Evolutionary conservation across 2,113 vertebrate genomes (phyloP).

Genomic region (Scomber japonicus): DNA sequence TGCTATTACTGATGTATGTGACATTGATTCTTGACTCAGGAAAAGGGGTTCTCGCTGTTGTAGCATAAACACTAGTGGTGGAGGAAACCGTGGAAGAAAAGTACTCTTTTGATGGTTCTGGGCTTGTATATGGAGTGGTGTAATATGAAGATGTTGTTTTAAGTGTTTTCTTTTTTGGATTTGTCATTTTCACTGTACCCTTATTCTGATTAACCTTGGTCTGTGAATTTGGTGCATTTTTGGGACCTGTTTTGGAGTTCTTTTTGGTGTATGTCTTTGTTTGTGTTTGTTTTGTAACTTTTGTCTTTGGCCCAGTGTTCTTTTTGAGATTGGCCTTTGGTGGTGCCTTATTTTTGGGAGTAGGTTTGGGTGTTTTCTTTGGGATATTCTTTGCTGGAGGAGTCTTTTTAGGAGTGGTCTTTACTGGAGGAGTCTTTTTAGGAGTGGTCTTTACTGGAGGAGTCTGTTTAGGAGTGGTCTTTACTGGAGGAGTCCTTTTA

Average conservation of each 20-base stretch:
- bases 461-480: background rate
- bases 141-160: slow-evolving; percentile 1
- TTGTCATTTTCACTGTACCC: slow-evolving; percentile 36
- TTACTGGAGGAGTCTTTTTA: background rate
- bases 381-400: background rate
- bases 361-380: slow-evolving; percentile 18
- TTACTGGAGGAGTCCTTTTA: background rate
- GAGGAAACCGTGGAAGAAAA: slow-evolving; percentile 45
- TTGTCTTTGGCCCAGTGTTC: slow-evolving; percentile 34
- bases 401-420: background rate
- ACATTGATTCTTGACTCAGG: slow-evolving; percentile 41
- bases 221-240: slow-evolving; percentile 30
- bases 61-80: slow-evolving; percentile 24
- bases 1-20: slow-evolving; percentile 40
- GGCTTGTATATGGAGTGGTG: slow-evolving; percentile 24
- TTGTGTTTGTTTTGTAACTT: slow-evolving; percentile 46
- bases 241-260: slow-evolving; percentile 32
- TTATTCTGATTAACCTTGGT: slow-evolving; percentile 43
- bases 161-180: slow-evolving; percentile 46
- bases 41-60: slow-evolving; percentile 28
- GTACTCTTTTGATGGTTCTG: slow-evolving; percentile 15
- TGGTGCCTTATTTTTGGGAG: slow-evolving; percentile 37
- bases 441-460: background rate
- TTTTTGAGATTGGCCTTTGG: slow-evolving; percentile 45
- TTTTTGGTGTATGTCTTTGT: slow-evolving; percentile 49